phyloP scores from a whole-genome alignment of 1,140 invertebrate species.

The Pogonomyrmex californicus region DNA sequence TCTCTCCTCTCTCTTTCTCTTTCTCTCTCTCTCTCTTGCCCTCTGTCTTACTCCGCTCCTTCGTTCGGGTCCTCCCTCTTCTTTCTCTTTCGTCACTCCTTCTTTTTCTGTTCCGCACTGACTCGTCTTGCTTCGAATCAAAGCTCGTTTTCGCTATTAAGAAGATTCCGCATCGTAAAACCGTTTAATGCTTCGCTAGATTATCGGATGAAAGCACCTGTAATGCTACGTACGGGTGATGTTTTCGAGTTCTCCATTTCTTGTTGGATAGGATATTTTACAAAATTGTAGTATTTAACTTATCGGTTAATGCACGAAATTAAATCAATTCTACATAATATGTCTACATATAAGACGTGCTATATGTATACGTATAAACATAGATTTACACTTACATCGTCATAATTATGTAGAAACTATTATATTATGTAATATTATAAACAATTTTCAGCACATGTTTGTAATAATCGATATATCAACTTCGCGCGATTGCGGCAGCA shows the following conservation, averaged over 20 bases:
- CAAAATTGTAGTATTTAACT: conserved; percentile 15
- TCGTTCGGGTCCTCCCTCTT: conserved; percentile 66
- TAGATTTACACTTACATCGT: neutral
- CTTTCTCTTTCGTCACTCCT: conserved; percentile 10
- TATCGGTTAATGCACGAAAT: neutral
- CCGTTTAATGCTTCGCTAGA: conserved; percentile 69
- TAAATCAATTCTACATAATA: neutral
- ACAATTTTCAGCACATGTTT: conserved; percentile 9
- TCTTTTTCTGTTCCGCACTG: conserved; percentile 34
- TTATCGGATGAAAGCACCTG: conserved; percentile 54
- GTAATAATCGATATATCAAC: conserved; percentile 23
- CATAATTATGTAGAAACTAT: neutral
- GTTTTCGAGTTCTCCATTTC: neutral
- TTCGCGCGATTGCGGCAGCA: conserved; percentile 5
- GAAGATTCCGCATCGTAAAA: conserved; percentile 75
- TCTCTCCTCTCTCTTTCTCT: conserved; percentile 26
- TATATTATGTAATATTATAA: neutral
- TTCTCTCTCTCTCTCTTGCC: conserved; percentile 26
- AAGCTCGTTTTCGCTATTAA: conserved; percentile 79
- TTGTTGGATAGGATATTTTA: neutral
- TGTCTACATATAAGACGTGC: neutral
- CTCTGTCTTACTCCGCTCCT: conserved; percentile 30
- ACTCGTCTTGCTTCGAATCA: conserved; percentile 65
- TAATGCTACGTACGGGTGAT: neutral
- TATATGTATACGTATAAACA: neutral